Base-by-base conservation (phyloP, 30 jellyfish, hydroid and myxozoan genomes). In the Turritopsis dohrnii region DNA sequence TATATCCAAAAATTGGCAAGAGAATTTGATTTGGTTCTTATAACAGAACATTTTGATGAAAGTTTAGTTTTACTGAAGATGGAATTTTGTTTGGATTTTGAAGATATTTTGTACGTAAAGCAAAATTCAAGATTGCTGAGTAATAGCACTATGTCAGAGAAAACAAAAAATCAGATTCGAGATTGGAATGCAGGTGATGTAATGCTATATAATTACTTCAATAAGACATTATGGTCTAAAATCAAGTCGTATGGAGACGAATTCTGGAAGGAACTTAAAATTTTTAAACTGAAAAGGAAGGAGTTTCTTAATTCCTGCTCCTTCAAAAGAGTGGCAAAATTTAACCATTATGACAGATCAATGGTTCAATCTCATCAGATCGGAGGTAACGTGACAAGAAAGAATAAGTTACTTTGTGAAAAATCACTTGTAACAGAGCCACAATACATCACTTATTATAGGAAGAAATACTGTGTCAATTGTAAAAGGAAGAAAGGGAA, bases 41-140 rank as follows among this genome's bases (percentile, higher is more conserved):
- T 93, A 21, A 80, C 85, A 72, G 98, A 93, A 71, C 85, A 93
- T 74, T 93, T 93, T 72, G 98, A 93, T 66, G 98, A 93, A 71
- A 93, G 96, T 85, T 91, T 93, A 75, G 96, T 93, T 16, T 81
- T 93, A 79, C 76, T 93, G 88, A 93, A 53, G 87, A 75, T 86
- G 21, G 92, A 86, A 75, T 71, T 84, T 21, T 93, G 98, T 65
- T 93, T 96, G 98, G 96, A 85, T 21, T 73, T 82, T 72, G 96
- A 93, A 21, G 98, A 93, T 76, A 85, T 93, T 31, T 76, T 89
- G 85, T 93, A 93, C 76, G 85, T 93, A 54, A 93, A 93, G 52
- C 90, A 89, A 88, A 93, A 93, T 79, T 92, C 89, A 53, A 54
- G 91, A 72, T 82, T 83, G 87, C 87, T 87, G 79, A 74, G 72